A percentile compares a stretch with the other conserved stretches of the same genome.
These are phyloP conservation scores for Carcinoscorpius rotundicauda DNA, from an alignment of 1,140 invertebrate genomes.

Conservation along the genomic window DNA sequence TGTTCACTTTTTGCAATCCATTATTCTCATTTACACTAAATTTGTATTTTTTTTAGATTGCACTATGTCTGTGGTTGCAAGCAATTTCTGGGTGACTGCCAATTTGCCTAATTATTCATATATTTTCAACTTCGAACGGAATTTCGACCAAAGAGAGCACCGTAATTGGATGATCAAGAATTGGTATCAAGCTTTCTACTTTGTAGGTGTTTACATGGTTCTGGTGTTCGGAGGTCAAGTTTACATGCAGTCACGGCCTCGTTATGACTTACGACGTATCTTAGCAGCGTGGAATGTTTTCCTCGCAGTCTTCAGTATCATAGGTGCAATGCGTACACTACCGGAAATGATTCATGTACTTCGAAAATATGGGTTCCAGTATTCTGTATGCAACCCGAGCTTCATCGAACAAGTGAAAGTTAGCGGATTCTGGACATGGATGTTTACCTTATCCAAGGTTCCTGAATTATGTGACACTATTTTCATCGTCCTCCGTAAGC, in stretches of 20 bases:
- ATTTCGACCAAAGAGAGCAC: constrained; percentile 76
- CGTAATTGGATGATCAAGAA: constrained; percentile 89
- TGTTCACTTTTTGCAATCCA: no score
- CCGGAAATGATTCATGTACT: constrained; percentile 78
- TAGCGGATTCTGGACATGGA: constrained; percentile 90
- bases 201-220: constrained; percentile 80
- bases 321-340: constrained; percentile 72
- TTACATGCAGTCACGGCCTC: constrained; percentile 78
- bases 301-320: constrained; percentile 87
- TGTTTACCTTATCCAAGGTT: constrained; percentile 84
- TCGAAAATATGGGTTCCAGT: constrained; percentile 74
- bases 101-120: constrained; percentile 72
- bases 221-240: constrained; percentile 79
- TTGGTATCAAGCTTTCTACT: constrained; percentile 88
- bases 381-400: constrained; percentile 86
- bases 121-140: constrained; percentile 85
- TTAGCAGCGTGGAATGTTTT: constrained; percentile 84
- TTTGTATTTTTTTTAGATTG: no score
- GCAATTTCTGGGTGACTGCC: no score
- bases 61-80: no score
- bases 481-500: constrained; percentile 91
- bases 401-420: constrained; percentile 77
- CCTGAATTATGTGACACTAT: constrained; percentile 94
- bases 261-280: constrained; percentile 70
- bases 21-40: no score